Conservation (phyloP, 2,113 vertebrate genomes). For the Albula glossodonta region DNA sequence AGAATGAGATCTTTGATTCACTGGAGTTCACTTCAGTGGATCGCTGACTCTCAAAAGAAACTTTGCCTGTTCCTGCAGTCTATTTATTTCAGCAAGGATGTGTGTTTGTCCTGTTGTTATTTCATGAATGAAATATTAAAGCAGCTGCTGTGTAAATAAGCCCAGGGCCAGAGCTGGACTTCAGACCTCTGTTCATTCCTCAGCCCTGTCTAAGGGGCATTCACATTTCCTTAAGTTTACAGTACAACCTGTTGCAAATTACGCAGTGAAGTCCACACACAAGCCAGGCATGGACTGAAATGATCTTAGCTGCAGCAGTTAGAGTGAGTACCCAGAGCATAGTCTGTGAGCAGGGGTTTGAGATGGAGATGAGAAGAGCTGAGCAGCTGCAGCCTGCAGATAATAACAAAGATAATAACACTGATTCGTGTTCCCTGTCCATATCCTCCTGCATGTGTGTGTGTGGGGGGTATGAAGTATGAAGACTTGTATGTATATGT, state of each 20-base stretch:
- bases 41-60: not conserved
- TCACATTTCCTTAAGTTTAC: not conserved
- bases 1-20: not conserved
- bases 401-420: not conserved
- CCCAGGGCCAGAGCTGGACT: slow-evolving; percentile 1
- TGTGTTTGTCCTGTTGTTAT: slow-evolving; percentile 3
- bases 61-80: not conserved
- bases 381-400: too few species aligned
- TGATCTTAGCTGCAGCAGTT: not conserved
- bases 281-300: not conserved
- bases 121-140: slow-evolving; percentile 24
- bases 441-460: not conserved
- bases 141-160: slow-evolving; percentile 13
- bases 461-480: not conserved
- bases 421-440: too few species aligned
- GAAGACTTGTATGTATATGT: not conserved
- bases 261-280: not conserved
- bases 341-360: too few species aligned
- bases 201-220: not conserved
- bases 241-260: not conserved
- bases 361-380: too few species aligned
- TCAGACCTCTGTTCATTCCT: not conserved
- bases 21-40: not conserved
- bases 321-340: too few species aligned
- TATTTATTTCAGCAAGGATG: not conserved